Conservation (phyloP, 2,113 vertebrate species). For the Dromaius novaehollandiae region DNA sequence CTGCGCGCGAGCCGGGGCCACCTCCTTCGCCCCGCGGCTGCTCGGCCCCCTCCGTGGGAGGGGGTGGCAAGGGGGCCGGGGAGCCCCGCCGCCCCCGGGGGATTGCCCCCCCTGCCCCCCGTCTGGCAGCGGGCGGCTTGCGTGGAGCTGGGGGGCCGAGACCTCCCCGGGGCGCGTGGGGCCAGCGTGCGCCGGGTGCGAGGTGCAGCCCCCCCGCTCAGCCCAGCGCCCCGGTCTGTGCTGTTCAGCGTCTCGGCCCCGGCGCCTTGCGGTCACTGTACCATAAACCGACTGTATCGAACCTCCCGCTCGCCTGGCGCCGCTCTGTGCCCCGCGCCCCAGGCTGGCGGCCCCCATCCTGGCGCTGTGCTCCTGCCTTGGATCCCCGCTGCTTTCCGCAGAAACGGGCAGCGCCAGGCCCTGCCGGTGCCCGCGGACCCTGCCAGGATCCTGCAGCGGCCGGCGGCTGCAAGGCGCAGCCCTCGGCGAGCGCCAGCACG, state of each 20-base stretch:
- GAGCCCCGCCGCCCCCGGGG: too few species aligned
- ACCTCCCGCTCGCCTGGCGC: background rate
- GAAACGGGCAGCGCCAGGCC: background rate
- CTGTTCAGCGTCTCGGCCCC: background rate
- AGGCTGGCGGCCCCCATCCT: background rate
- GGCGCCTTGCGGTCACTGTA: background rate
- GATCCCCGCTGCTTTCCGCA: background rate
- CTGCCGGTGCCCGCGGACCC: background rate
- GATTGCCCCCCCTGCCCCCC: background rate
- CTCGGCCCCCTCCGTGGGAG: too few species aligned
- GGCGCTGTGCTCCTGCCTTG: background rate
- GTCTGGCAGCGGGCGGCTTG: too few species aligned
- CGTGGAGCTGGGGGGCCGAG: too few species aligned
- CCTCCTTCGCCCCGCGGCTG: too few species aligned
- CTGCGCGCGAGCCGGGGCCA: background rate
- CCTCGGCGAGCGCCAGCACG: background rate
- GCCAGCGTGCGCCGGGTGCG: too few species aligned
- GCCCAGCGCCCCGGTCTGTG: background rate
- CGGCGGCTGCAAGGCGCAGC: too few species aligned
- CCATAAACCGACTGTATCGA: background rate
- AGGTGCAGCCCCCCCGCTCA: background rate
- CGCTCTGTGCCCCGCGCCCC: background rate
- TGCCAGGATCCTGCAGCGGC: too few species aligned
- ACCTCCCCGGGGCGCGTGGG: background rate
- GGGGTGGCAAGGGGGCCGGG: too few species aligned